Evolutionary conservation across 2,113 vertebrate genomes (phyloP), one percentile per base, ranked within the genome.

Genomic region (Cinclus cinclus): DNA sequence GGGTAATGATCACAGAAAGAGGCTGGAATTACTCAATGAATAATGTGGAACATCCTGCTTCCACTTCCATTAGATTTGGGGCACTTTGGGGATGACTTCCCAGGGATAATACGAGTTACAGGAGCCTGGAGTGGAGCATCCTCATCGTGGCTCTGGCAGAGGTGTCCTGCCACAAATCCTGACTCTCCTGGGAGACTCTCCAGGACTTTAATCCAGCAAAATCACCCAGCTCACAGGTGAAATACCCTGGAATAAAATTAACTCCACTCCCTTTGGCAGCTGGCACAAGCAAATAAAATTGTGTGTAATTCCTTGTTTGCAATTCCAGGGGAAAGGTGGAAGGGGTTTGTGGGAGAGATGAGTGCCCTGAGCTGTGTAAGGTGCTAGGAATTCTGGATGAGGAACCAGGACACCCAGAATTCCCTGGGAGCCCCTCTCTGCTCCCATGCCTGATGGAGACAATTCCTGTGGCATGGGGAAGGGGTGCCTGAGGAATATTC

Each of bases 11-110:
- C 89, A 93, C 70, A 92, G 89, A 95, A 92, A 91, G 81, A 87
- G 82, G 56, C n/a, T 95, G 91, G 81, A 97, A 97, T 97, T 92
- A 92, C 89, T 94, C 94, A 83, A 71, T 97, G 97, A 97, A 95
- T 96, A 91, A 97, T 78, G 68, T 37, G 58, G 71, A 77, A 67
- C 5, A 5, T 87, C 50, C 70, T 87, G 78, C 80, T 91, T 87
- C 39, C 58, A 58, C 52, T 96, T 91, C 67, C 95, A 75, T 94
- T 77, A 65, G 49, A 59, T 81, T 27, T 37, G 89, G 83, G 20
- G 31, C 50, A 30, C 37, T 39, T 28, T 22, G 80, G 82, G 59
- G 24, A 17, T 44, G 6, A 16, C 17, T 63, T 44, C n/a, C 78
- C 23, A 2, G 15, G 44, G 44, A 17, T 20, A 33, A 17, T 8